Percentiles rank a stretch among this genome's conserved stretches.
These are phyloP conservation scores for Kryphioiulus occultus DNA, from an alignment of 2,888 invertebrate genomes.

Conservation along the genomic window DNA sequence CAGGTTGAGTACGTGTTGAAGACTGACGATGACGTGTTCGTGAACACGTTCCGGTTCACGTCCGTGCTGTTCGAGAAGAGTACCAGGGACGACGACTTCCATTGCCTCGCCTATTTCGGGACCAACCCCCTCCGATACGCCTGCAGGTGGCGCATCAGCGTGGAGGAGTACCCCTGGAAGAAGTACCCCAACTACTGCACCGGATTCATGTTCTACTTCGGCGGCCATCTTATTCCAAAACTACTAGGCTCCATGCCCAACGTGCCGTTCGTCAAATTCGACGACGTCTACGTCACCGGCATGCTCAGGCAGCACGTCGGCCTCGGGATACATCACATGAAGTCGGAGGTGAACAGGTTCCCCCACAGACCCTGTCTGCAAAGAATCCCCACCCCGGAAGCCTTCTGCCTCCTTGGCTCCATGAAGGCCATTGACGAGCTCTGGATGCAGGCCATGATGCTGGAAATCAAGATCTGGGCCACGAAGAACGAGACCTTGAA, in stretches of 20 bases:
- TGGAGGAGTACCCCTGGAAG: neutral
- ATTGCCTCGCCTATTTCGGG: neutral
- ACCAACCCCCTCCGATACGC: neutral
- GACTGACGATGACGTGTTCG: slow-evolving; percentile 65
- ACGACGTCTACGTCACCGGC: slow-evolving; percentile 25
- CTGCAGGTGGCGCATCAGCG: neutral
- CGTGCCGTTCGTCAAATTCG: slow-evolving; percentile 14
- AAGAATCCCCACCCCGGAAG: neutral
- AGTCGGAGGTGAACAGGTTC: neutral
- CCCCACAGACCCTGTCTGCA: neutral
- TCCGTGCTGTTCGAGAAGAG: neutral
- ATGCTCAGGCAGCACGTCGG: neutral
- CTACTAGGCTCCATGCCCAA: neutral
- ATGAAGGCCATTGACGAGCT: neutral
- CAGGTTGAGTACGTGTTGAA: slow-evolving; percentile 62
- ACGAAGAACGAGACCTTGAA: neutral
- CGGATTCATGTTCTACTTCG: neutral
- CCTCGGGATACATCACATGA: neutral
- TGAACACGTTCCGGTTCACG: slow-evolving; percentile 60
- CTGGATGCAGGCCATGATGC: neutral
- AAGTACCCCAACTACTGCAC: neutral
- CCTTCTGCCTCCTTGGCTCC: neutral
- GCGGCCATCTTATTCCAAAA: neutral
- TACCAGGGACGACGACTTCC: neutral
- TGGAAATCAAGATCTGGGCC: neutral